Conservation (phyloP, 2,888 invertebrate species). For the Nebria salina region DNA sequence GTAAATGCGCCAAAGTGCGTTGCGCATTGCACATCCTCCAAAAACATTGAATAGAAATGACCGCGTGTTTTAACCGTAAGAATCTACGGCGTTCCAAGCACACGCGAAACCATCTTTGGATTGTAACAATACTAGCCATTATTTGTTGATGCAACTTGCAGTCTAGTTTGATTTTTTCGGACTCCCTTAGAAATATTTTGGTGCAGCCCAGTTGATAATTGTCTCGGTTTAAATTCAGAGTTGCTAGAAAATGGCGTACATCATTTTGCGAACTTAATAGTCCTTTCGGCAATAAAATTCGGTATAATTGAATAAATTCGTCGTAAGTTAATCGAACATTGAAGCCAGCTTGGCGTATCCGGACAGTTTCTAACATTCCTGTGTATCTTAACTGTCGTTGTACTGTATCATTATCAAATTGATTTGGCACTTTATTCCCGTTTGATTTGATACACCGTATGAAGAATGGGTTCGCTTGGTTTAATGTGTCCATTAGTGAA, state of each 20-base stretch:
- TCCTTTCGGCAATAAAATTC: conserved; percentile 89
- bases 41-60: conserved; percentile 79
- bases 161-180: conserved; percentile 92
- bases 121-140: conserved; percentile 89
- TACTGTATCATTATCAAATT: conserved; percentile 93
- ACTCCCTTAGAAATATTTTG: conserved; percentile 94
- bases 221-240: conserved; percentile 84
- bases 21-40: conserved; percentile 75
- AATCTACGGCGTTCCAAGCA: conserved; percentile 82
- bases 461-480: conserved; percentile 88
- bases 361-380: conserved; percentile 96
- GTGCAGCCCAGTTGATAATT: conserved; percentile 90
- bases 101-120: conserved; percentile 91
- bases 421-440: conserved; percentile 89
- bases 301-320: conserved; percentile 92
- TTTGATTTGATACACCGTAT: conserved; percentile 96
- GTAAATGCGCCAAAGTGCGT: conserved; percentile 63
- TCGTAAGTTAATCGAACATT: conserved; percentile 93
- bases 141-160: conserved; percentile 93
- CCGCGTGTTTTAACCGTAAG: conserved; percentile 76
- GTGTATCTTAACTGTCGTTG: conserved; percentile 92
- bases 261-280: conserved; percentile 86
- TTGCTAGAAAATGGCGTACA: conserved; percentile 84
- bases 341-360: conserved; percentile 94
- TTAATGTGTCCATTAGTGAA: conserved; percentile 91